Evolutionary conservation across 2,888 invertebrate species (phyloP), one percentile per base, ranked within the genome.

Genomic region (Timema cristinae): DNA sequence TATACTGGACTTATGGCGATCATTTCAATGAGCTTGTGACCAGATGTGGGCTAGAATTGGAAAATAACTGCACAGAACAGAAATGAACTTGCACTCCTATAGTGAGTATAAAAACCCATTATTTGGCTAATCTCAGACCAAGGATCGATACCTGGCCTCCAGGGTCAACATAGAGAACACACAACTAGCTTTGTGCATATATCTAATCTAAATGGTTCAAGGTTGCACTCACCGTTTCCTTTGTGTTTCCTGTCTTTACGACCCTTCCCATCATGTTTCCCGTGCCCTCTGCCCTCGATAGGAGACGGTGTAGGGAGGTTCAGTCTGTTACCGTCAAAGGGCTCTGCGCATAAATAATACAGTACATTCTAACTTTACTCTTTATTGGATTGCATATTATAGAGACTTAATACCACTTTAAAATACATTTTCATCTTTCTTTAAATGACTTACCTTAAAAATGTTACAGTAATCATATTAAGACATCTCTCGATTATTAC

Each of bases 221-320:
- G 32, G 32, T 32, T 32, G 32, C 32, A 77, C 78, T 79, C 76
- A 83, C 83, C 81, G 71, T 81, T 80, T 71, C 82, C 83, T 76
- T 83, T 83, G 66, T 81, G 81, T 71, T 82, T 83, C 54, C 81
- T 82, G 6, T 81, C 75, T 68, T 81, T 81, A 70, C 82, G 79
- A 49, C 81, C 77, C 54, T 73, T 76, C 49, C 72, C 67, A 16
- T 77, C 77, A 66, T 78, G 77, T 71, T 76, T 77, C 63, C 74
- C 75, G 54, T 56, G 50, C 47, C 52, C 50, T 49, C 66, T 73
- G 7, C 72, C 72, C 49, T 51, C 61, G 16, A 72, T 56, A 32
- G 68, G 56, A 6, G 63, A 52, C 7, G 72, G 59, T 2, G 74
- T 56, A 5, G 67, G 13, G 7, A 67, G 70, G 15, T 9, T 15